phyloP scores from a whole-genome alignment of 1,140 invertebrate species.

The Sycophaga agraensis region DNA sequence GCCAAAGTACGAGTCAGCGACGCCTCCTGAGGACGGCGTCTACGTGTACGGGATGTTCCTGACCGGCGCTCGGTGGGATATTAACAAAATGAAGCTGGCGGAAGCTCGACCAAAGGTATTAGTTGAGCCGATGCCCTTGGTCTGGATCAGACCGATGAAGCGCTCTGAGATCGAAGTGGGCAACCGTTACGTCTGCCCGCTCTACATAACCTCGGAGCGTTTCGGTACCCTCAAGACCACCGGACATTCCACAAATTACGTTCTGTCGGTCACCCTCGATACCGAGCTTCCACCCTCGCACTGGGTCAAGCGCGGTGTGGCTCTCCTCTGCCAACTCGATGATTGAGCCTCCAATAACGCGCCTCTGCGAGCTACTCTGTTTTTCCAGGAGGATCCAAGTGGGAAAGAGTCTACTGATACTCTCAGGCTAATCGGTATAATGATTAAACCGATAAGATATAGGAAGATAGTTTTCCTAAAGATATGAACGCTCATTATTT shows the following conservation, averaged over 20 bases:
- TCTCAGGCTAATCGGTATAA: too few species aligned
- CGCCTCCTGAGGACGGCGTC: constrained; percentile 71
- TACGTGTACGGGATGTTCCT: constrained; percentile 82
- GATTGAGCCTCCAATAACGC: too few species aligned
- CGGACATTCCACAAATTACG: constrained; percentile 90
- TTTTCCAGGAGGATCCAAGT: too few species aligned
- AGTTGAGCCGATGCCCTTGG: constrained; percentile 75
- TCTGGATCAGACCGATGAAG: constrained; percentile 70
- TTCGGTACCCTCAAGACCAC: constrained; percentile 82
- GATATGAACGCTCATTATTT: too few species aligned
- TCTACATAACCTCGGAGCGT: constrained; percentile 87
- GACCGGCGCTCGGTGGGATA: constrained; percentile 83
- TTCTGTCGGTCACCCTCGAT: constrained; percentile 75
- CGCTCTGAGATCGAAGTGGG: constrained; percentile 60
- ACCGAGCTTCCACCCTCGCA: constrained; percentile 70
- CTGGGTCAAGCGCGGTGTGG: constrained; percentile 87
- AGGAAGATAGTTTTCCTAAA: too few species aligned
- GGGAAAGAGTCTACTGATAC: too few species aligned
- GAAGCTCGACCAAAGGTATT: constrained; percentile 84
- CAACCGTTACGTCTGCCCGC: constrained; percentile 73
- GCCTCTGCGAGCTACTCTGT: too few species aligned
- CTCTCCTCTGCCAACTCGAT: constrained; percentile 79
- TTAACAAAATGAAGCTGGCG: constrained; percentile 59
- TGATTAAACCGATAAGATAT: too few species aligned
- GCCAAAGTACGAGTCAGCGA: constrained; percentile 30